Percentiles rank a stretch among this genome's conserved stretches.
These are phyloP conservation scores for Neocloeon triangulifer DNA, from an alignment of 1,140 invertebrate species.

Conservation along the genomic window DNA sequence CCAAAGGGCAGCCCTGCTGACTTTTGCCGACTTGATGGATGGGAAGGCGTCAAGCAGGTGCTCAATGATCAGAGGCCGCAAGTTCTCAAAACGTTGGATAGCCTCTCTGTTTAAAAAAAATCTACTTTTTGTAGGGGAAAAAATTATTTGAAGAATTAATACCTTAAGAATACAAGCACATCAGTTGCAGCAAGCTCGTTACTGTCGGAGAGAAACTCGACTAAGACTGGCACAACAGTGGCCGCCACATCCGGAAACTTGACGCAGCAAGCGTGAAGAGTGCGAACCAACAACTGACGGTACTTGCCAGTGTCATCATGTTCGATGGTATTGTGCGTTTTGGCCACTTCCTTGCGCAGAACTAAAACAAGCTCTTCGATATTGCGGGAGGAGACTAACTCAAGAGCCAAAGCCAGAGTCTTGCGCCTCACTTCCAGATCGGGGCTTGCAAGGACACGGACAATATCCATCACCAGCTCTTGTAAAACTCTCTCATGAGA, in stretches of 20 bases:
- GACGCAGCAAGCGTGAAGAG: constrained; percentile 83
- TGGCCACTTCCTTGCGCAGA: constrained; percentile 84
- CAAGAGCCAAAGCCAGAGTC: constrained; percentile 68
- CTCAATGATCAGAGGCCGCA: constrained; percentile 60
- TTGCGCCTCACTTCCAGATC: constrained; percentile 88
- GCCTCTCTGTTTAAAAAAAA: no score
- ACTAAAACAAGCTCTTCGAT: constrained; percentile 92
- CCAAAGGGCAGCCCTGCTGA: constrained; percentile 93
- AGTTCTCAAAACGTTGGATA: constrained; percentile 69
- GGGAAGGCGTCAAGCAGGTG: constrained; percentile 60
- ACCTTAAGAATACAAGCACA: constrained; percentile 84
- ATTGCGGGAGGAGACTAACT: constrained; percentile 79
- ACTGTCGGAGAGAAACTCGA: constrained; percentile 88
- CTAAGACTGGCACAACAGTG: constrained; percentile 80
- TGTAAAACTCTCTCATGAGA: constrained; percentile 83
- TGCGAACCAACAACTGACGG: constrained; percentile 82
- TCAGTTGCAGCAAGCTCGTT: constrained; percentile 86
- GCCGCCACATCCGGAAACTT: constrained; percentile 95
- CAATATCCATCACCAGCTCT: constrained; percentile 95
- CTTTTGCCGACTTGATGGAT: constrained; percentile 58
- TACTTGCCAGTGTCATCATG: constrained; percentile 93
- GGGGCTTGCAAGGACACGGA: constrained; percentile 77
- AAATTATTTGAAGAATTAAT: no score
- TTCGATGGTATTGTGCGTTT: constrained; percentile 67
- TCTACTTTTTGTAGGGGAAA: no score